A percentile compares a stretch with the other conserved stretches of the same genome.
These are phyloP conservation scores for Drosophila mimetica DNA, from an alignment of 2,888 invertebrate species.

Conservation along the genomic window DNA sequence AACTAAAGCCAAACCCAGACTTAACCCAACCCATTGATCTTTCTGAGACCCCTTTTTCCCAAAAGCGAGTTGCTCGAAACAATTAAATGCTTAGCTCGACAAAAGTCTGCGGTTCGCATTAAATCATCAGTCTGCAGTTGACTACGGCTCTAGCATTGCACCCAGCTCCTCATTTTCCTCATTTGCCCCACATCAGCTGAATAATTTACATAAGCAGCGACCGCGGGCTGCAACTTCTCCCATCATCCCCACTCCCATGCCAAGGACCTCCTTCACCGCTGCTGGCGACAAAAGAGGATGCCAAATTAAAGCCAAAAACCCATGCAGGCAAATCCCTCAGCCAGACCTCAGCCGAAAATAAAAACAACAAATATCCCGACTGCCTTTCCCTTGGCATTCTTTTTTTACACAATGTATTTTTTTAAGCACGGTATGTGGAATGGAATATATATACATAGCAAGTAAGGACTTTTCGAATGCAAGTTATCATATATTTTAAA, in stretches of 20 bases:
- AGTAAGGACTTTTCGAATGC: neutral
- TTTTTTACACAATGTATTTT: conserved; percentile 16
- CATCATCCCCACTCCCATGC: neutral
- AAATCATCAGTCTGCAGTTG: conserved; percentile 78
- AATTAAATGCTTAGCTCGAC: conserved; percentile 78
- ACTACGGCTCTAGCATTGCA: conserved; percentile 45
- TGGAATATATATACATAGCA: neutral
- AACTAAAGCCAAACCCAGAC: neutral
- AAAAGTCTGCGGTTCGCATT: conserved; percentile 78
- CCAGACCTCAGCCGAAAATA: conserved; percentile 46
- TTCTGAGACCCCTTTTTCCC: conserved; percentile 20
- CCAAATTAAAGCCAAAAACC: conserved; percentile 74
- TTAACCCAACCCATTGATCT: conserved; percentile 7
- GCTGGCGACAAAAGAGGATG: conserved; percentile 61
- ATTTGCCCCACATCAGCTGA: conserved; percentile 50
- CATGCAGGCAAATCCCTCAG: conserved; percentile 75
- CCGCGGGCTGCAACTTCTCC: conserved; percentile 69
- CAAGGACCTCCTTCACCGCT: conserved; percentile 18
- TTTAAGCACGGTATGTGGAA: conserved; percentile 16
- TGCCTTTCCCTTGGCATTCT: conserved; percentile 23
- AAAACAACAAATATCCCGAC: conserved; percentile 40
- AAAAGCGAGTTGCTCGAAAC: conserved; percentile 63
- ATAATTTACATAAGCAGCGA: conserved; percentile 79
- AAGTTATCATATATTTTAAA: neutral
- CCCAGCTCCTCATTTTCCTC: conserved; percentile 31